Conservation (phyloP, 2,888 invertebrate species). For the Hypomecis punctinalis region DNA sequence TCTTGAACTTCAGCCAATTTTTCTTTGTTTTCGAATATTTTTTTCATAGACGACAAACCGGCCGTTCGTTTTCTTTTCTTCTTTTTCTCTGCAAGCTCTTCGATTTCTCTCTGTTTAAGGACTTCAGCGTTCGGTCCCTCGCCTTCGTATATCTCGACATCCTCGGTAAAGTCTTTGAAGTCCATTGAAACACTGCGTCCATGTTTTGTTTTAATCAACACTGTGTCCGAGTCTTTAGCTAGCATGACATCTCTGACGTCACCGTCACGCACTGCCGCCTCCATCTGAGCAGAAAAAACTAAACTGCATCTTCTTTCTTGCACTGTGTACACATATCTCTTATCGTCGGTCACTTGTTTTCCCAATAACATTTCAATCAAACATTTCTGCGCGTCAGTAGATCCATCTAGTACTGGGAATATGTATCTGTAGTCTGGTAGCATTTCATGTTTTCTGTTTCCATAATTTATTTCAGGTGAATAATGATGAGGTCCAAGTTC, state of each 20-base stretch:
- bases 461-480: conserved; percentile 85
- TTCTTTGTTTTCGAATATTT: conserved; percentile 92
- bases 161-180: conserved; percentile 85
- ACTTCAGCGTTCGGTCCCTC: conserved; percentile 89
- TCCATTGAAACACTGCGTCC: conserved; percentile 91
- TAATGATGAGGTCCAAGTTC: conserved; percentile 87
- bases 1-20: conserved; percentile 86
- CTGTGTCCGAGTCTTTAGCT: conserved; percentile 90
- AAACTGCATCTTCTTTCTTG: conserved; percentile 90
- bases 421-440: conserved; percentile 90
- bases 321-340: conserved; percentile 90
- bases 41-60: conserved; percentile 87
- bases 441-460: conserved; percentile 88
- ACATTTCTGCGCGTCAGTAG: conserved; percentile 87
- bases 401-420: conserved; percentile 89
- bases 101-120: conserved; percentile 85
- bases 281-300: conserved; percentile 89
- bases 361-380: conserved; percentile 86
- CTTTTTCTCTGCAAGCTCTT: conserved; percentile 82
- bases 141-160: conserved; percentile 88
- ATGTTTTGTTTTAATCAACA: conserved; percentile 89
- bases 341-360: conserved; percentile 85
- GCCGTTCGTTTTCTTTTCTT: conserved; percentile 87
- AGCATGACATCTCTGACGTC: conserved; percentile 91
- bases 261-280: conserved; percentile 90